Percentiles rank a stretch among this genome's conserved stretches.
These are phyloP conservation scores for Scaptomyza polygonia DNA, from an alignment of 2,888 invertebrate species.

Conservation along the genomic window DNA sequence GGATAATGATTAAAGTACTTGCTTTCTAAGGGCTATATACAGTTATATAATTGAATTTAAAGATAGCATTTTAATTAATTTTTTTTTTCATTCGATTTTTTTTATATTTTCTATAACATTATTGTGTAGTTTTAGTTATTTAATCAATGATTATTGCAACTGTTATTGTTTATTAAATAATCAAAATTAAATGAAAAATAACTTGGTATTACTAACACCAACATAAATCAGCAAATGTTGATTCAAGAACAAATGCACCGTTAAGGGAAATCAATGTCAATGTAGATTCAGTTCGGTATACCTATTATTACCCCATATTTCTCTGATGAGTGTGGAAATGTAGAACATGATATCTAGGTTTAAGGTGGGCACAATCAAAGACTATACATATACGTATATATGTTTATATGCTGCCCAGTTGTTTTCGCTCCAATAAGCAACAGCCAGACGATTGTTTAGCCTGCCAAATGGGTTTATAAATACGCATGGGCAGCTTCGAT, in stretches of 20 bases:
- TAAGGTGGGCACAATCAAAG: too few species aligned
- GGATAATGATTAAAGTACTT: too few species aligned
- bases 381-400: background rate
- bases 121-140: too few species aligned
- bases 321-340: slow-evolving; percentile 23
- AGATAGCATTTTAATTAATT: too few species aligned
- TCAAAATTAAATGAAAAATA: background rate
- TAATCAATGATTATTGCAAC: too few species aligned
- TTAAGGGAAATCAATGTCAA: slow-evolving; percentile 16
- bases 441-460: slow-evolving; percentile 24
- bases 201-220: background rate
- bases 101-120: too few species aligned
- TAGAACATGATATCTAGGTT: slow-evolving; percentile 29
- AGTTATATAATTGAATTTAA: too few species aligned
- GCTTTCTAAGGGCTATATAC: too few species aligned
- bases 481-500: slow-evolving; percentile 36
- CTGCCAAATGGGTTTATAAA: slow-evolving; percentile 33
- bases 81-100: too few species aligned
- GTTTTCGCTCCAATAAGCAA: slow-evolving; percentile 52
- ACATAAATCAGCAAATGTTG: slow-evolving; percentile 14
- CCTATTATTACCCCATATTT: slow-evolving; percentile 4
- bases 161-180: too few species aligned
- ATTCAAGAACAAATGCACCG: slow-evolving; percentile 1
- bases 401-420: slow-evolving; percentile 23
- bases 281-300: slow-evolving; percentile 25